Evolutionary conservation across 2,888 invertebrate species (phyloP).

Genomic region (Cylindroiulus punctatus): DNA sequence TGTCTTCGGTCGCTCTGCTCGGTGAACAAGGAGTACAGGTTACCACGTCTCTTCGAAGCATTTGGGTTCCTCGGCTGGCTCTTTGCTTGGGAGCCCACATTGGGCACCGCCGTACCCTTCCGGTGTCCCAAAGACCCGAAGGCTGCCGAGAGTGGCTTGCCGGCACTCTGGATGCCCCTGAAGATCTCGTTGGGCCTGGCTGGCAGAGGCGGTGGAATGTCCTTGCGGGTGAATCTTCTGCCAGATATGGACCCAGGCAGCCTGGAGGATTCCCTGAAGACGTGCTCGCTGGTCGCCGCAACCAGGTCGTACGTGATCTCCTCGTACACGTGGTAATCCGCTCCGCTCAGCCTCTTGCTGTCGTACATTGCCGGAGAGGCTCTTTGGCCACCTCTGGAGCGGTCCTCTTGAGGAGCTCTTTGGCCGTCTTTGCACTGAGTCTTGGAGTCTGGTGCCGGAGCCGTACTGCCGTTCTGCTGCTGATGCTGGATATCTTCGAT

Average conservation of each 20-base stretch:
- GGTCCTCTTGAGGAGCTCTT: background rate
- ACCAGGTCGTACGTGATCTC: constrained; percentile 63
- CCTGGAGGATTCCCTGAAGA: background rate
- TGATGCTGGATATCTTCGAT: constrained; percentile 63
- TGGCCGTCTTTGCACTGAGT: constrained; percentile 32
- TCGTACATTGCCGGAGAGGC: constrained; percentile 55
- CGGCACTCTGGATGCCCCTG: background rate
- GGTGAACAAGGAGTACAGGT: constrained; percentile 63
- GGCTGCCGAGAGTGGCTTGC: constrained; percentile 36
- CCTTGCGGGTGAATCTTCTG: constrained; percentile 34
- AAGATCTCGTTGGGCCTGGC: constrained; percentile 60
- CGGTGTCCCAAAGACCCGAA: constrained; percentile 47
- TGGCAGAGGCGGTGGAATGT: constrained; percentile 61
- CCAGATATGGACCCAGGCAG: background rate
- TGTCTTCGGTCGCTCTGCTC: constrained; percentile 62
- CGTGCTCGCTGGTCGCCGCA: background rate
- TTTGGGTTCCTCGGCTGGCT: background rate
- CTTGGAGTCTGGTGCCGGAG: constrained; percentile 22
- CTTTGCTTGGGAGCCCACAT: background rate
- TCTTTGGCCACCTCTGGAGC: constrained; percentile 44
- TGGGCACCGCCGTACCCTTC: background rate
- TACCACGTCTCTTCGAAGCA: constrained; percentile 61
- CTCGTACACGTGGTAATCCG: constrained; percentile 64
- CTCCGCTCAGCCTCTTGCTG: constrained; percentile 57
- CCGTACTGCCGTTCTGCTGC: constrained; percentile 57